Base-by-base conservation (phyloP, 2,797 vertebrate species). In the Etheostoma nigrum region DNA sequence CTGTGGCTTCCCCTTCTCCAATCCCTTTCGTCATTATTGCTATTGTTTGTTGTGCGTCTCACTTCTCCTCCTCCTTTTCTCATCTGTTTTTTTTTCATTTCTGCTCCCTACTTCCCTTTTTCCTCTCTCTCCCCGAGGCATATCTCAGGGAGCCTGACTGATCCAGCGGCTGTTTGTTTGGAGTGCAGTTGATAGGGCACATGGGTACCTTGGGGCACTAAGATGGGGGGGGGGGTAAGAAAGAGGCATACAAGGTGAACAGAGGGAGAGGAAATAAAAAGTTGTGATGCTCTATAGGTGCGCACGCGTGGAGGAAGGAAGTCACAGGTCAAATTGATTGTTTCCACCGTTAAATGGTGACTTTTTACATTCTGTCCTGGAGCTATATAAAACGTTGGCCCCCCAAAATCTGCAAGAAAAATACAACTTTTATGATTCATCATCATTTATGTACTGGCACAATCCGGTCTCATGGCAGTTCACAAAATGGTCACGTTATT, bases 131-230 rank as follows among this genome's bases (percentile, higher is more conserved):
- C 86, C 89, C 88, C 2, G 54, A 84, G 88, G 88, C 83, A 48
- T 82, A 73, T 90, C 90, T 89, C 86, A 64, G 76, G 84, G 88
- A 93, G 87, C 58, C 69, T 44, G 65, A 82, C 86, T 78, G 89
- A 91, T 88, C 86, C 85, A 30, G 73, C 19, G 82, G 83, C 80
- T 93, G 88, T 92, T 91, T 92, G 88, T 93, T 93, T 91, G 87
- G 84, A 83, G 87, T 86, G 83, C 74, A 68, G 85, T 85, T 85
- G 85, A 90, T 82, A 82, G 86, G 87, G 78, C 81, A 55, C 71
- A n/a, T 14, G 55, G 83, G 81, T 79, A 83, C 86, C 92, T 87
- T 63, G 57, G 83, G 91, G 90, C 83, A 51, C 79, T 77, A 69
- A 73, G 66, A 33, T 2, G 57, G 52, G 61, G 67, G 85, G 78